Conservation (phyloP, 2,888 invertebrate species). For the Volucella inanis region DNA sequence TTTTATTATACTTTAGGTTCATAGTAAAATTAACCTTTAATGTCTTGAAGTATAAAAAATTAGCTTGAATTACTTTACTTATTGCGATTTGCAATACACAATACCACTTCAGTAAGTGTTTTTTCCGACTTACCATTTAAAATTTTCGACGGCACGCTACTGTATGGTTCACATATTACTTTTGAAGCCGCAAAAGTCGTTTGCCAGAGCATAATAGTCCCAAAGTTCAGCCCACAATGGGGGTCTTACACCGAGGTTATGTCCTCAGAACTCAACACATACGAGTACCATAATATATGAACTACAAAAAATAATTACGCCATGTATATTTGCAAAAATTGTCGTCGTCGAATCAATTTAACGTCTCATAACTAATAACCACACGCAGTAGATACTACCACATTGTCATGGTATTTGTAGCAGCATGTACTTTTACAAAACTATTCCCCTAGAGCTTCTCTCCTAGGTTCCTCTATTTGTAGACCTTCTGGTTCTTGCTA, state of each 20-base stretch:
- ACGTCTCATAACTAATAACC: slow-evolving; percentile 18
- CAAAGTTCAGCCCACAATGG: neutral
- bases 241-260: slow-evolving; percentile 6
- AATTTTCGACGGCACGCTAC: no score
- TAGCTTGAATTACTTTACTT: no score
- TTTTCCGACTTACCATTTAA: no score
- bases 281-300: no score
- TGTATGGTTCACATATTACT: neutral
- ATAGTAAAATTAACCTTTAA: no score
- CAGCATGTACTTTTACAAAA: no score
- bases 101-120: no score
- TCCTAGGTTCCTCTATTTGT: neutral
- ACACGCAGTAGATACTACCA: neutral
- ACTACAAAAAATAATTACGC: slow-evolving; percentile 21
- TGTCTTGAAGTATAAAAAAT: no score
- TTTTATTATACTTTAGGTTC: no score
- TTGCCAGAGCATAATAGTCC: neutral
- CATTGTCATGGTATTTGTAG: no score
- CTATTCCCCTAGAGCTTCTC: no score
- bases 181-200: slow-evolving; percentile 8
- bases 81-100: no score
- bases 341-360: slow-evolving; percentile 36
- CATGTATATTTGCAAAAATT: slow-evolving; percentile 36
- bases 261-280: neutral
- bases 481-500: neutral